Evolutionary conservation across 2,113 vertebrate species (phyloP), one percentile per base, ranked within the genome.

Genomic region (Furnarius figulus): DNA sequence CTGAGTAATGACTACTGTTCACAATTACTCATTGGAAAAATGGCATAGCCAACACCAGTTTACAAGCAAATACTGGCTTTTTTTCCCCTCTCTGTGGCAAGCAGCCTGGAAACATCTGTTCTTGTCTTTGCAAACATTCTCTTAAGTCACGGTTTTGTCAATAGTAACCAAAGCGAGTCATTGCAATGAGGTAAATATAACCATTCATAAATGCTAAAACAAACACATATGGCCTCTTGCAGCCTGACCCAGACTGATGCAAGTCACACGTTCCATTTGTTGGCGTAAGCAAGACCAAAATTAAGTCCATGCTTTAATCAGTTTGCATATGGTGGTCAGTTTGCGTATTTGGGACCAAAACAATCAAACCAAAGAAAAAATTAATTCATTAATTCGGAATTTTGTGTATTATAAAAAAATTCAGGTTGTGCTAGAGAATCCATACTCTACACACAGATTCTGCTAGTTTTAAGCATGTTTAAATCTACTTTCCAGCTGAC

Each of bases 101-200:
- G 73, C 80, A 93, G 96, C 83, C 72, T 96, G 86, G 80, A 96
- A 96, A 97, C 93, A 97, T 96, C 96, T 96, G 95, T 55, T 94
- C 86, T 87, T 93, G 85, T 85, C 93, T 85, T 89, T 8, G 11
- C 96, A 96, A 95, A 90, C 80, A 89, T 87, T 94, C 73, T 96
- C 83, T 92, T 81, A 93, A 96, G 95, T 95, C 95, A 93, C 70
- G 86, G 83, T 82, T 97, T 78, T 94, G 95, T 95, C 95, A 96
- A 93, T 12, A 96, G 93, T 96, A 96, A 93, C 90, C 92, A 90
- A 93, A 95, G 83, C 23, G 4, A 95, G 83, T 93, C 90, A 92
- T 78, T 90, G 90, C 96, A 73, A 76, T 95, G 96, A 96, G 80
- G 90, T 92, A 97, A 97, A 95, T 79, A 96, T 50, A 94, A 90